Evolutionary conservation across 2,888 invertebrate genomes (phyloP).

Genomic region (Spisula solida): DNA sequence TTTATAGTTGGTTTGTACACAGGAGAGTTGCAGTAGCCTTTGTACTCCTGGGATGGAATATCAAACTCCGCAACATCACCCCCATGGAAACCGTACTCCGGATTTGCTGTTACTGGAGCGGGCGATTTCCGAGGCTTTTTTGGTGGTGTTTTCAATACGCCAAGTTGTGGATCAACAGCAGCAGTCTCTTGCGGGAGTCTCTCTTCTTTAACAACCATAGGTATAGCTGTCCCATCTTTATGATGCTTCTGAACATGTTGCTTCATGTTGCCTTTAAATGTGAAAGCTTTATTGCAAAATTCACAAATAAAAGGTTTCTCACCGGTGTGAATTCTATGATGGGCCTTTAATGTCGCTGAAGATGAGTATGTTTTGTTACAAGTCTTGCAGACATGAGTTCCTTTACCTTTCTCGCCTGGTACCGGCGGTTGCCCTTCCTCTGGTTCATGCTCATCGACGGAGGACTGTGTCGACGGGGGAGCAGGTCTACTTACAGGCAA

Average conservation of each 20-base stretch:
- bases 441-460: constrained; percentile 54
- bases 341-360: constrained; percentile 64
- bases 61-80: constrained; percentile 31
- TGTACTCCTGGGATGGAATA: constrained; percentile 58
- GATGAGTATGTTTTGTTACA: constrained; percentile 67
- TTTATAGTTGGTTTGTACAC: constrained; percentile 42
- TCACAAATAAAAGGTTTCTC: constrained; percentile 63
- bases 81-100: constrained; percentile 11
- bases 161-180: not conserved
- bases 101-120: constrained; percentile 32
- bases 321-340: constrained; percentile 66
- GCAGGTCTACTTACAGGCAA: not conserved
- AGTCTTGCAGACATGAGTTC: constrained; percentile 52
- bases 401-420: constrained; percentile 53
- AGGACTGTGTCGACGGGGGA: constrained; percentile 46
- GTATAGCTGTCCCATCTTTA: constrained; percentile 38
- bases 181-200: not conserved
- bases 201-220: not conserved
- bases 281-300: constrained; percentile 63
- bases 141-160: constrained; percentile 43
- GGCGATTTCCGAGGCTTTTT: constrained; percentile 43
- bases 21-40: constrained; percentile 58
- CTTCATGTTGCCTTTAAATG: constrained; percentile 69
- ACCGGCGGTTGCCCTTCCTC: constrained; percentile 16
- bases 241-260: constrained; percentile 65